Evolutionary conservation across 2,113 vertebrate species (phyloP).

Genomic region (Corythaeola cristata): DNA sequence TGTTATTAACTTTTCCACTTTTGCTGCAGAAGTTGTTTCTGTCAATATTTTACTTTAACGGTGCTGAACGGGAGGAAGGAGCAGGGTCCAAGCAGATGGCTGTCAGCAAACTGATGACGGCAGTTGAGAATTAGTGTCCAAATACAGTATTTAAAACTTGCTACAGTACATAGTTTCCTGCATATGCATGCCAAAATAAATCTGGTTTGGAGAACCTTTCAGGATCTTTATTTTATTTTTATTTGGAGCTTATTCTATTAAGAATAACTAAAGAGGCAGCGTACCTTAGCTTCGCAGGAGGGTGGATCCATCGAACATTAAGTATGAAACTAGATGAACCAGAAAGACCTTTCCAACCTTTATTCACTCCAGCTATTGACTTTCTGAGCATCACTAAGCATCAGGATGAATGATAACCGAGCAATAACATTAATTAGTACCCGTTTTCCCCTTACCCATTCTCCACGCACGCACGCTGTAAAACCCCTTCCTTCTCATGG

Average conservation of each 20-base stretch:
- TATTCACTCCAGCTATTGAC: neutral
- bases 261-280: constrained; percentile 20
- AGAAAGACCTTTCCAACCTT: neutral
- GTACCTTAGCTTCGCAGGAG: neutral
- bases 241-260: constrained; percentile 66
- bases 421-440: neutral
- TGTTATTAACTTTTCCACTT: constrained; percentile 66
- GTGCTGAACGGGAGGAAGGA: constrained; percentile 72
- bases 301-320: neutral
- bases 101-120: constrained; percentile 79
- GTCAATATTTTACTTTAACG: constrained; percentile 73
- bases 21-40: constrained; percentile 71
- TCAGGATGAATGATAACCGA: neutral
- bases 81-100: constrained; percentile 80
- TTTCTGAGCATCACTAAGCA: neutral
- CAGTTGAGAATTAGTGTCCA: constrained; percentile 78
- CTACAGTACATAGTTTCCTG: constrained; percentile 76
- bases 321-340: neutral
- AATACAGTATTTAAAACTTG: constrained; percentile 80
- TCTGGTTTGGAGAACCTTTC: constrained; percentile 76
- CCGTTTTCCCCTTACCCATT: neutral
- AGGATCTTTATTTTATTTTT: constrained; percentile 67
- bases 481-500: neutral
- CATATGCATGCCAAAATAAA: constrained; percentile 77
- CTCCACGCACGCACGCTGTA: neutral